Conservation (phyloP, 2,888 invertebrate species). For the Sturmia bella region DNA sequence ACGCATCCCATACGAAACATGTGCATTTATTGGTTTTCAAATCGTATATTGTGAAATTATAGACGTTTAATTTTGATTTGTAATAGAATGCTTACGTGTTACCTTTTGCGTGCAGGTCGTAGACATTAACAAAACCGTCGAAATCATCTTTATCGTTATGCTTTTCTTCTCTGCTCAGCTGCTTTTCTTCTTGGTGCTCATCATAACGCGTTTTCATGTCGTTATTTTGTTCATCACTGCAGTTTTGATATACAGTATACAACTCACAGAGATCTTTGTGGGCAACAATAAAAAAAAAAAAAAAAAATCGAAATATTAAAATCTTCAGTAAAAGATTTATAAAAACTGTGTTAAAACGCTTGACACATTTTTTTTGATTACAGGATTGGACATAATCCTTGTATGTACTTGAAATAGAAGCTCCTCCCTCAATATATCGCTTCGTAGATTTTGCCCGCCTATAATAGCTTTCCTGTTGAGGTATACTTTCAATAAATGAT, state of each 20-base stretch:
- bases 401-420: constrained; percentile 45
- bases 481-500: constrained; percentile 58
- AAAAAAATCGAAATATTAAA: no score
- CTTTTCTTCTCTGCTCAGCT: no score
- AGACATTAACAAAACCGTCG: no score
- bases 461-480: constrained; percentile 52
- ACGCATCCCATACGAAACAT: not conserved
- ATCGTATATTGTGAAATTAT: constrained; percentile 57
- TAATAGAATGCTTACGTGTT: constrained; percentile 58
- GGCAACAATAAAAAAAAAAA: no score
- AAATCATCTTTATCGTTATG: no score
- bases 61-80: constrained; percentile 63
- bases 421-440: constrained; percentile 51
- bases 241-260: no score
- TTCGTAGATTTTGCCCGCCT: constrained; percentile 43
- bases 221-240: no score
- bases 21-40: constrained; percentile 44
- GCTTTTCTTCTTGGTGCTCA: no score
- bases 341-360: constrained; percentile 39
- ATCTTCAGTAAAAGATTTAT: constrained; percentile 48
- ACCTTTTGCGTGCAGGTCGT: constrained; percentile 61
- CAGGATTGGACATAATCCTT: constrained; percentile 25
- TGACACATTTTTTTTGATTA: constrained; percentile 9
- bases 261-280: no score
- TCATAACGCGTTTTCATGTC: no score